Evolutionary conservation across 2,113 vertebrate genomes (phyloP).

Genomic region (Tamias sibiricus): DNA sequence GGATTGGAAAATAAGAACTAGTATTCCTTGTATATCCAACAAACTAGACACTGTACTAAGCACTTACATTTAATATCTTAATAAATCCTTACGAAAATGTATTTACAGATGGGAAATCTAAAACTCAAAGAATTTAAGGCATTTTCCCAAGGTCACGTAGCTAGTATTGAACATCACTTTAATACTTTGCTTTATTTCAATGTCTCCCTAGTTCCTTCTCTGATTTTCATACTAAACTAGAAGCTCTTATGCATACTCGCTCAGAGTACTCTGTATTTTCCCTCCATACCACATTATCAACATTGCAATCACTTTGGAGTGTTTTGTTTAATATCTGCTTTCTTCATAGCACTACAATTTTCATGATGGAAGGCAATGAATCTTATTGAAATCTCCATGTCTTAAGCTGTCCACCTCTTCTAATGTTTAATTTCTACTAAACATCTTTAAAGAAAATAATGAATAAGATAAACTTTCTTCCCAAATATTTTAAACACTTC

Average conservation of each 20-base stretch:
- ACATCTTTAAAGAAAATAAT: background rate
- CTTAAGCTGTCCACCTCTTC: background rate
- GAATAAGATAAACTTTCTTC: slow-evolving; percentile 17
- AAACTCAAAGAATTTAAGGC: slow-evolving; percentile 33
- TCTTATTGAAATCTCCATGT: background rate
- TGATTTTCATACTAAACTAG: background rate
- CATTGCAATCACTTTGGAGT: background rate
- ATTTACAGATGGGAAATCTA: background rate
- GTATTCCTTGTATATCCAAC: background rate
- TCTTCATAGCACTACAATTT: background rate
- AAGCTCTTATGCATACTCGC: background rate
- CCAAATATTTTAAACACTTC: background rate
- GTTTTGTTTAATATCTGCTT: background rate
- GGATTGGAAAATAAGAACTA: background rate
- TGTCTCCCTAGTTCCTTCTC: background rate
- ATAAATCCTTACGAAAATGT: slow-evolving; percentile 6
- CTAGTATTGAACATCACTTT: background rate
- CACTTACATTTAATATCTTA: background rate
- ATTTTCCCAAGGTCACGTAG: background rate
- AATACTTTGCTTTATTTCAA: background rate
- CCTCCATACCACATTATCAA: background rate
- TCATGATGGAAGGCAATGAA: background rate
- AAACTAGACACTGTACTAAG: background rate
- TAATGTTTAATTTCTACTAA: background rate
- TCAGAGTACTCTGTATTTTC: background rate